Evolutionary conservation across 2,113 vertebrate species (phyloP), one percentile per base, ranked within the genome.

Genomic region (Leptobrachium ailaonicum): DNA sequence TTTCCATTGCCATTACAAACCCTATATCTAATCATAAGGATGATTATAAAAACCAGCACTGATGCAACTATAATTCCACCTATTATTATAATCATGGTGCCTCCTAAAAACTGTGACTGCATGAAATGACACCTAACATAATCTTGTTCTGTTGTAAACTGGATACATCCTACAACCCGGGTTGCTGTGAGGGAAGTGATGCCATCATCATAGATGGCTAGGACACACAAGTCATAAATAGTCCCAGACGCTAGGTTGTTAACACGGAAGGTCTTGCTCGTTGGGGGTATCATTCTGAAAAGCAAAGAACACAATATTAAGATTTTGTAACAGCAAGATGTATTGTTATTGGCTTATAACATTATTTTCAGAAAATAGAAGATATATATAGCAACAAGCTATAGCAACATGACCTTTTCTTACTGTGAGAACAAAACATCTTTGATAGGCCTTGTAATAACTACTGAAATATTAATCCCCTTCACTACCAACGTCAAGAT

Each of bases 71-170:
- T 99, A 85, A 99, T 97, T 78, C 98, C 98, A 47, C 98, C 98
- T 1, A 99, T 99, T 88, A 99, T 98, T 88, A 99, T 98, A 85
- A 99, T 99, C 98, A 99, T 99, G 77, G 98, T 99, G 71, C 98
- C 98, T 0, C 98, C 98, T 83, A 99, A 92, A 89, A 99, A 99
- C 92, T 99, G 97, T 66, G 96, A 98, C 90, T 99, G 98, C 97
- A 99, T 99, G 84, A 99, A 99, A 82, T 98, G 97, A 86, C 98
- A 99, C 76, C 96, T 94, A 87, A 99, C 95, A 0, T 99, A 99
- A 87, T 99, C 98, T 4, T 98, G 95, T 88, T 99, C 96, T 0
- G 98, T 99, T 64, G 93, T 94, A 86, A 99, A 99, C 91, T 98
- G 96, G 12, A 98, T 94, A 79, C 98, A 99, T 80, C 98, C 98